Conservation (phyloP, 2,888 invertebrate genomes). For the Gastrophysa polygoni region DNA sequence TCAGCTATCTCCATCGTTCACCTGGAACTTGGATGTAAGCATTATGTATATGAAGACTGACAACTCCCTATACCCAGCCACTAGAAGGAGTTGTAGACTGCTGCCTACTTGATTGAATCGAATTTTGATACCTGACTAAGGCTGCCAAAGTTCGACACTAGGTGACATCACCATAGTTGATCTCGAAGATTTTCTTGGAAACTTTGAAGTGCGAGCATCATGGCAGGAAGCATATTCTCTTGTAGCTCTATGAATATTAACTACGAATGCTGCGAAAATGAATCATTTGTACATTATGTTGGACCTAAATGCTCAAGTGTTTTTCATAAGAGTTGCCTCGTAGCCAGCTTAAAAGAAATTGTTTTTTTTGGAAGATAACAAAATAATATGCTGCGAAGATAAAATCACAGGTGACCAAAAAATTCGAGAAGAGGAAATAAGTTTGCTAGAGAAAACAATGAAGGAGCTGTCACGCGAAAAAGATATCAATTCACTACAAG, state of each 20-base stretch:
- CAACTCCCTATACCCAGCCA: no score
- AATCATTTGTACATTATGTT: slow-evolving; percentile 2
- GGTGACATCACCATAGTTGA: no score
- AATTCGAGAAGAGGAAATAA: background rate
- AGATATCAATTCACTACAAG: background rate
- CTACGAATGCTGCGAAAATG: slow-evolving; percentile 1
- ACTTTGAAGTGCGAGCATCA: no score
- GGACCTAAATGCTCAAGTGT: background rate
- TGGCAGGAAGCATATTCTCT: background rate
- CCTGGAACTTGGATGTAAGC: no score
- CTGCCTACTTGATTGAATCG: no score
- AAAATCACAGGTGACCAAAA: background rate
- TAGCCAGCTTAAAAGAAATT: background rate
- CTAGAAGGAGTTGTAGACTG: no score
- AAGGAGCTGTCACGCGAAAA: background rate
- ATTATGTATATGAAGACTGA: no score
- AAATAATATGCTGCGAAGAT: background rate
- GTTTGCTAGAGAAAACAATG: background rate
- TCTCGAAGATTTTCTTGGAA: no score
- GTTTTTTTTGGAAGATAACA: background rate
- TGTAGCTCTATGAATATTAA: slow-evolving; percentile 1
- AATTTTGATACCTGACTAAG: no score
- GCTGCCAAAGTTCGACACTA: no score
- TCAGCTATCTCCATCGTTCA: no score
- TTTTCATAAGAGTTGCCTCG: background rate